These are phyloP conservation scores for Oryzias curvinotus DNA, from an alignment of 2,113 vertebrate genomes.

Conservation along the genomic window DNA sequence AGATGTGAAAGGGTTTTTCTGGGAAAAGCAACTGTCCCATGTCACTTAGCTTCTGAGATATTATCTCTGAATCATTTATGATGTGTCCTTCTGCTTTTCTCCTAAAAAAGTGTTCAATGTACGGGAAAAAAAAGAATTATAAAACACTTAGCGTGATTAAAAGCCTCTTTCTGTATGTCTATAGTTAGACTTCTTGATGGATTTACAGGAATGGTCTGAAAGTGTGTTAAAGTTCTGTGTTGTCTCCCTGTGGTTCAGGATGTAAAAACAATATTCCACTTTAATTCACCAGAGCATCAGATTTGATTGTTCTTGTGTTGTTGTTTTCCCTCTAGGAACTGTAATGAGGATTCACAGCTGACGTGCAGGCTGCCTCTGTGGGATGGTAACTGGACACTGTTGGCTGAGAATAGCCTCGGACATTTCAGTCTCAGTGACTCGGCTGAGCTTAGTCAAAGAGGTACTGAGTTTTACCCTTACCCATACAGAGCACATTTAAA, in stretches of 20 bases:
- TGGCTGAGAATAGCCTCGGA: conserved; percentile 70
- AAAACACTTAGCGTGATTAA: conserved; percentile 47
- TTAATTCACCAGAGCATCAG: background rate
- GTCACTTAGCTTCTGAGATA: conserved; percentile 2
- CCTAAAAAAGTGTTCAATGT: conserved; percentile 16
- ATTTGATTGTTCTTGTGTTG: background rate
- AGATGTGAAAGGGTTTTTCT: too few species aligned
- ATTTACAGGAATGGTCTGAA: conserved; percentile 46
- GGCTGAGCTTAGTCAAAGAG: conserved; percentile 66
- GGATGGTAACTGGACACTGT: conserved; percentile 73
- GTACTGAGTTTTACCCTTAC: conserved; percentile 32
- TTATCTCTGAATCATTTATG: conserved; percentile 31
- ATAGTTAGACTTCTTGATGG: conserved; percentile 24
- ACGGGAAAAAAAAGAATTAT: conserved; percentile 25
- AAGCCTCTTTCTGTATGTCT: conserved; percentile 15
- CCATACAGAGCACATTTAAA: too few species aligned
- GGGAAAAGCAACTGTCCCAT: too few species aligned
- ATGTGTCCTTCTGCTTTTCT: conserved; percentile 1
- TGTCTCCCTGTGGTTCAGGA: background rate
- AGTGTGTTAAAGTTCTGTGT: background rate
- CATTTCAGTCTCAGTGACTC: conserved; percentile 59
- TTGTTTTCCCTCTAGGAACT: conserved; percentile 31
- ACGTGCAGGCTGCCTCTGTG: conserved; percentile 45
- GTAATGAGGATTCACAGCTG: background rate
- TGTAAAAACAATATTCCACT: background rate